Base-by-base conservation (phyloP, 2,797 vertebrate species). In the Sebastes baramenuke region DNA sequence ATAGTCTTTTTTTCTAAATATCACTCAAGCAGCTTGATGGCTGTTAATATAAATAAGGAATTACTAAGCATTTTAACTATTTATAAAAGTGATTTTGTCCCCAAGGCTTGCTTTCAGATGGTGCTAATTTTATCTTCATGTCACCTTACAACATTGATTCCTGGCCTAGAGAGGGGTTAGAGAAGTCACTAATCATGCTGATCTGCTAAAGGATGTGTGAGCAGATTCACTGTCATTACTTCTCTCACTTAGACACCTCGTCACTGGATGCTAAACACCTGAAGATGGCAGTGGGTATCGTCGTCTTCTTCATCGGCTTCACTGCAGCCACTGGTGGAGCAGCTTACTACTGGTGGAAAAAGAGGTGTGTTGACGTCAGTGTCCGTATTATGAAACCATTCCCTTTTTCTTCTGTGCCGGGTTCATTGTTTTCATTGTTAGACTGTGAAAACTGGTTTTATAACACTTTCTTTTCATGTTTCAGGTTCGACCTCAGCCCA, bases 291-390 rank as follows among this genome's bases (percentile, higher is more conserved):
- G 18, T 69, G 6, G 82, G 78, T 11, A 64, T 67, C 20, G 6
- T 76, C 34, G 69, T 22, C 46, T 75, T 83, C 72, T 27, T 74
- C 0, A n/a, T 52, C 1, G 75, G 80, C 66, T 8, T 89, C 42
- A 11, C 6, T 7, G 30, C 24, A 16, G 80, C 82, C 16, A 16
- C 49, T 4, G 66, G 65, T 9, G 80, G 85, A 56, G 70, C 60
- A 2, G 66, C 27, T 79, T 79, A 81, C 72, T 70, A 64, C 3
- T 42, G 72, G 75, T 71, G 85, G 81, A 75, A 75, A 59, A 34
- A 36, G 66, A 85, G 55, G 68, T 84, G 54, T 6, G 80, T 69
- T 66, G 11, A 66, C 24, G 4, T 71, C 38, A 22, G 12, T 20
- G 12, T n/a, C 8, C 0, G 5, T 46, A 2, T 32, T 29, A 9